Percentiles rank a stretch among this genome's conserved stretches.
These are phyloP conservation scores for Urocyon cinereoargenteus DNA, from an alignment of 2,797 vertebrate genomes.

Conservation along the genomic window DNA sequence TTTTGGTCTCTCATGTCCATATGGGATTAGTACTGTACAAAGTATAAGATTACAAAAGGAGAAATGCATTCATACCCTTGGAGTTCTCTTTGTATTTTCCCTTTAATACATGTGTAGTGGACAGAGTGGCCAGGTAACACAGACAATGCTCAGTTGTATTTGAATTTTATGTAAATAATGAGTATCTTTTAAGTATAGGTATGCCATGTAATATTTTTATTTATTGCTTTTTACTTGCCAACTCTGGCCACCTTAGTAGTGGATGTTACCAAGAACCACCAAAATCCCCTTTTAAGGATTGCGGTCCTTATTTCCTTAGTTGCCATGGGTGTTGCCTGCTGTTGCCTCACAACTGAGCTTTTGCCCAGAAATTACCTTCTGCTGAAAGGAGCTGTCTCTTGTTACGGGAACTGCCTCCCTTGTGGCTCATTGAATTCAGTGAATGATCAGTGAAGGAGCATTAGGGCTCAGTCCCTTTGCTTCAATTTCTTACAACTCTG, in stretches of 20 bases:
- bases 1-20: not conserved
- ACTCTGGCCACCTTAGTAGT: not conserved
- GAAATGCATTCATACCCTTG: not conserved
- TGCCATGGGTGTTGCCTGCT: not conserved
- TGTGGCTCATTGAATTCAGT: not conserved
- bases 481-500: not conserved
- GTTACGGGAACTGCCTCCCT: not conserved
- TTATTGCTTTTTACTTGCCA: not conserved
- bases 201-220: not conserved
- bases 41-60: constrained; percentile 10
- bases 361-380: not conserved
- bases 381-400: not conserved
- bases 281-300: not conserved
- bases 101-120: not conserved
- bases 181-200: constrained; percentile 6
- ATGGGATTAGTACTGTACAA: not conserved
- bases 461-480: not conserved
- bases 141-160: not conserved
- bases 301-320: not conserved
- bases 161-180: constrained; percentile 34
- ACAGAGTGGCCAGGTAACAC: not conserved
- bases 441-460: not conserved
- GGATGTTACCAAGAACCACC: not conserved
- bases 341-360: not conserved
- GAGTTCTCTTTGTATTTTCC: constrained; percentile 3